phyloP scores from a whole-genome alignment of 92 coral and sea anemone species.

The Bergia puertoricense region DNA sequence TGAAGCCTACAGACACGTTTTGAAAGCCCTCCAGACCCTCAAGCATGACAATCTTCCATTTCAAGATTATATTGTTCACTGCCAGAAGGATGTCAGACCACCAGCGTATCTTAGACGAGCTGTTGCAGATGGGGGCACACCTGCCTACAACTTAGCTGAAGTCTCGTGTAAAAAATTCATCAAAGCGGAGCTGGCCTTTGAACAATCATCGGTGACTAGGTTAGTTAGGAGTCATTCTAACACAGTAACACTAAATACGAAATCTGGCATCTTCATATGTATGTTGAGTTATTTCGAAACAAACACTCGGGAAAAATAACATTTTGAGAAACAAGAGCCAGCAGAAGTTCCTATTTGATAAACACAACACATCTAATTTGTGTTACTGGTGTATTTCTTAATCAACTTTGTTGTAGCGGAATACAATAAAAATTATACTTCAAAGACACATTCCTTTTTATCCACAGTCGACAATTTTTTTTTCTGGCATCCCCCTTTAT shows the following conservation, averaged over 20 bases:
- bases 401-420: too few relatives aligned
- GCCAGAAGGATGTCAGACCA: slow-evolving; percentile 55
- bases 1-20: slow-evolving; percentile 83
- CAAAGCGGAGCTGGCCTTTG: not conserved
- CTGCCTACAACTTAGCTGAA: slow-evolving; percentile 39
- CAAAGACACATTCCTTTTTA: too few relatives aligned
- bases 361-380: too few relatives aligned
- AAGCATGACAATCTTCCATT: slow-evolving; percentile 66
- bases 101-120: slow-evolving; percentile 52
- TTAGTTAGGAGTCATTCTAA: not conserved
- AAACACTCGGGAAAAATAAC: too few relatives aligned
- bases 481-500: not conserved
- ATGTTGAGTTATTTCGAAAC: too few relatives aligned
- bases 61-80: slow-evolving; percentile 75
- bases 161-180: not conserved
- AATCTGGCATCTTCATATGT: too few relatives aligned
- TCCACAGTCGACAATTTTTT: not conserved
- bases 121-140: not conserved
- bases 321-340: too few relatives aligned
- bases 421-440: too few relatives aligned
- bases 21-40: slow-evolving; percentile 68
- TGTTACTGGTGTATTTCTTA: too few relatives aligned
- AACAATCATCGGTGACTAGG: not conserved
- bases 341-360: too few relatives aligned
- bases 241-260: not conserved